Conservation (phyloP, 2,113 vertebrate genomes). For the Perognathus longimembris region DNA sequence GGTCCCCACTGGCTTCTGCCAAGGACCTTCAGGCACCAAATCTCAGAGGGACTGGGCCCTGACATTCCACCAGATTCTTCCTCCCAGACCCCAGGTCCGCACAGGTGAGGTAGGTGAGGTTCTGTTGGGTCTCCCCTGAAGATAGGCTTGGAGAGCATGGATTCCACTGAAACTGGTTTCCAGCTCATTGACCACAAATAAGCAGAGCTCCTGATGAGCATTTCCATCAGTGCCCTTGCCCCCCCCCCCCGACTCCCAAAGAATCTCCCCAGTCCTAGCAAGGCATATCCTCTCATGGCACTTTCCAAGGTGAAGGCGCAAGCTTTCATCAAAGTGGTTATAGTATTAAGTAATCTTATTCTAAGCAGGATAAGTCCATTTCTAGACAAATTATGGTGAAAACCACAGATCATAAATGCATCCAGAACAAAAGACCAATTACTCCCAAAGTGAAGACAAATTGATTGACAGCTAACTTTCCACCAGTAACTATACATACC, state of each 20-base stretch:
- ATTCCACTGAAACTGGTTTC: neutral
- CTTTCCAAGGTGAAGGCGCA: constrained; percentile 39
- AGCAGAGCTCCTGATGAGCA: neutral
- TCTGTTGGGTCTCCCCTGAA: neutral
- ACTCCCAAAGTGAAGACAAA: constrained; percentile 27
- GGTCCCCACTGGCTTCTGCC: neutral
- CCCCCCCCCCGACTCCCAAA: neutral
- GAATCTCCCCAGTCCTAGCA: neutral
- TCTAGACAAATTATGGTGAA: neutral
- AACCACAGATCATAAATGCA: neutral
- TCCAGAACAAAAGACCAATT: neutral
- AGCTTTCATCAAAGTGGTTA: neutral
- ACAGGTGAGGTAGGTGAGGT: neutral
- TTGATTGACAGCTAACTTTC: neutral
- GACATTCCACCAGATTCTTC: neutral
- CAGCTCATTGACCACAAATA: neutral
- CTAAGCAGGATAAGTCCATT: neutral
- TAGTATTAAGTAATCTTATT: constrained; percentile 2
- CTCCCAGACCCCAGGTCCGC: neutral
- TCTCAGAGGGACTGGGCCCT: neutral
- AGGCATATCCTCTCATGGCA: neutral
- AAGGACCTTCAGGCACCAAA: neutral
- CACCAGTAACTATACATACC: neutral
- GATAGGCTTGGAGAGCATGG: neutral
- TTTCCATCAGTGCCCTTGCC: neutral